These are phyloP conservation scores for Drosophila ambigua DNA, from an alignment of 1,140 invertebrate genomes.

Conservation along the genomic window DNA sequence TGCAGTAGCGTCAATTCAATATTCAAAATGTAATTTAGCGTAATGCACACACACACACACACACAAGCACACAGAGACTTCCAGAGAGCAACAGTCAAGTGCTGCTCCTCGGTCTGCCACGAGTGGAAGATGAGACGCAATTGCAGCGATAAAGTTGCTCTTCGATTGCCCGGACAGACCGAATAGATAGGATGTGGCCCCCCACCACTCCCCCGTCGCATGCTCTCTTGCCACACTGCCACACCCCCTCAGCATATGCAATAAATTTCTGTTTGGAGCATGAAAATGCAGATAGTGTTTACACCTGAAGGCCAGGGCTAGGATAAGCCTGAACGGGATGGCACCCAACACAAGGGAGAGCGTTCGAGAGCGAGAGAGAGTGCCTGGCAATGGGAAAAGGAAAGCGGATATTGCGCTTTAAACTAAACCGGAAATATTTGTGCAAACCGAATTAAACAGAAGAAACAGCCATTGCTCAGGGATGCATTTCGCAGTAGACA, in stretches of 20 bases:
- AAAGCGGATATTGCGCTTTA: slow-evolving; percentile 58
- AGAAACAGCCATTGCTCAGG: slow-evolving; percentile 5
- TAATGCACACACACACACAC: slow-evolving; percentile 65
- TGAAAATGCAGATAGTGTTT: slow-evolving; percentile 72
- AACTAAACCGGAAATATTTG: slow-evolving; percentile 64
- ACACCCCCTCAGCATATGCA: slow-evolving; percentile 12
- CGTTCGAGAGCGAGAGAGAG: background rate
- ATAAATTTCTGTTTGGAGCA: slow-evolving; percentile 61
- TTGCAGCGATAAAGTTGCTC: slow-evolving; percentile 70
- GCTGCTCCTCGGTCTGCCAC: slow-evolving; percentile 6
- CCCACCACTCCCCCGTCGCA: background rate
- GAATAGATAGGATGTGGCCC: slow-evolving; percentile 34
- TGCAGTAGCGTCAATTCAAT: slow-evolving; percentile 67
- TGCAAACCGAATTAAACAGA: slow-evolving; percentile 47
- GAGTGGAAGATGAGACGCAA: slow-evolving; percentile 68
- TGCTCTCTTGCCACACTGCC: background rate
- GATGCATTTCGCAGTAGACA: background rate
- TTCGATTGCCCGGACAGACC: slow-evolving; percentile 49
- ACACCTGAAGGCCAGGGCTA: slow-evolving; percentile 62
- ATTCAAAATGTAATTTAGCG: slow-evolving; percentile 83
- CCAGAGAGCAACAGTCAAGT: slow-evolving; percentile 26
- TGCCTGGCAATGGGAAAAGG: slow-evolving; percentile 6
- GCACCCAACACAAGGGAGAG: too few species aligned
- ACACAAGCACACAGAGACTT: background rate
- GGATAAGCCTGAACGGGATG: too few species aligned